Base-by-base conservation (phyloP, 2,113 vertebrate species). In the Nycticryphes semicollaris region DNA sequence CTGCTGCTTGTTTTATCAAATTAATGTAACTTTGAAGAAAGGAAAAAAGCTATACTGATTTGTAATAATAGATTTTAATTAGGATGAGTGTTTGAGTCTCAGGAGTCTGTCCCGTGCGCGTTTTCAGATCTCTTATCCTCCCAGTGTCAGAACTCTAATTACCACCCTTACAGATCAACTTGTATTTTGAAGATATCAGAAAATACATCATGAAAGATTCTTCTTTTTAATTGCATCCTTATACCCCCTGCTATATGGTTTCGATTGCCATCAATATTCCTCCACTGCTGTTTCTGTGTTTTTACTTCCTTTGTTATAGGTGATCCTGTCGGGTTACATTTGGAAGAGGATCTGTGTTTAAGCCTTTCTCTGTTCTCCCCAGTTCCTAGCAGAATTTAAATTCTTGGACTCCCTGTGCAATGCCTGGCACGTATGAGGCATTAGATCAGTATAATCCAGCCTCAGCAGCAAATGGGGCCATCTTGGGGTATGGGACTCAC, bases 51-150 rank as follows among this genome's bases (percentile, higher is more conserved):
- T 90, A 92, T 87, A 75, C 69, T 92, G 92, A 84, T 95, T 96
- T 94, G 78, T 90, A 92, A 79, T 96, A 95, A 95, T 87, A 85
- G 84, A 91, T 96, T 93, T 96, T 96, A 96, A 96, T 96, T 92
- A 94, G 86, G 37, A 86, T 27, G 79, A 85, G 21, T 59, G 90
- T 93, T 93, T 87, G 80, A 89, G 57, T 79, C 73, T 84, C 3
- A 3, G 77, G 89, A 95, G 45, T 95, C 57, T 33, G 41, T 95
- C 96, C 90, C 67, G 3, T 89, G 84, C 1, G 4, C 3, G 0
- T 82, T 92, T 92, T 91, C 80, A 97, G 86, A 91, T 93, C 86
- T 94, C 76, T 95, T 53, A 87, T 84, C 19, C 20, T 93, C 41
- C 43, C 69, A 85, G 47, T 67, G 47, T 86, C 90, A 94, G 84